These are phyloP conservation scores for Ormyrus nitidulus DNA, from an alignment of 2,888 invertebrate genomes.

Conservation along the genomic window DNA sequence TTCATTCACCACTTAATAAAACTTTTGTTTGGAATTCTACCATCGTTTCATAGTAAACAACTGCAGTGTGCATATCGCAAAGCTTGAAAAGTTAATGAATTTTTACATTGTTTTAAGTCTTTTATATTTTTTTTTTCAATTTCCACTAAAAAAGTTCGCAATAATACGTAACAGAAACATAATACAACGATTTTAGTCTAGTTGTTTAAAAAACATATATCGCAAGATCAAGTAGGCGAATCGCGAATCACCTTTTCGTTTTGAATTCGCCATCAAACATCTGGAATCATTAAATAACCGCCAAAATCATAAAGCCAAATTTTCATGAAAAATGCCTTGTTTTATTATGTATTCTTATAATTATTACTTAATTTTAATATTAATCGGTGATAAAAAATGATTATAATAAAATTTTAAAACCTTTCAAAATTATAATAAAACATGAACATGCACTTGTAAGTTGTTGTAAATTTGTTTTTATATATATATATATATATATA, in stretches of 20 bases:
- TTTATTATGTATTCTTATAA: no score
- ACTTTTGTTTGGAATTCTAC: constrained; percentile 26
- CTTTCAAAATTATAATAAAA: no score
- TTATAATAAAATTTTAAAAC: no score
- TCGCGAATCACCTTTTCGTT: constrained; percentile 34
- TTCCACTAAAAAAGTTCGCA: background rate
- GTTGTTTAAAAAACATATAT: constrained; percentile 1
- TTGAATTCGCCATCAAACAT: constrained; percentile 51
- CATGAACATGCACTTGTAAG: no score
- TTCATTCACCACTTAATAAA: constrained; percentile 35
- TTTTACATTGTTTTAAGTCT: background rate
- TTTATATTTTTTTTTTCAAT: constrained; percentile 3
- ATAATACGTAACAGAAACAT: background rate
- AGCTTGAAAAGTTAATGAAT: background rate
- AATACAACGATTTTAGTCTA: background rate
- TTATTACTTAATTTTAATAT: no score
- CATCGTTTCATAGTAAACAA: no score
- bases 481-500: no score
- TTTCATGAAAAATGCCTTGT: constrained; percentile 15
- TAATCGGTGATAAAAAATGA: no score
- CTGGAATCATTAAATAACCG: constrained; percentile 45
- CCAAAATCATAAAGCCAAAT: constrained; percentile 47
- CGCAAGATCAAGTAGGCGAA: background rate
- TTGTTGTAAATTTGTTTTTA: no score
- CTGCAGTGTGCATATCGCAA: constrained; percentile 15